Evolutionary conservation across 2,888 invertebrate species (phyloP).

Genomic region (Watsonalla binaria): DNA sequence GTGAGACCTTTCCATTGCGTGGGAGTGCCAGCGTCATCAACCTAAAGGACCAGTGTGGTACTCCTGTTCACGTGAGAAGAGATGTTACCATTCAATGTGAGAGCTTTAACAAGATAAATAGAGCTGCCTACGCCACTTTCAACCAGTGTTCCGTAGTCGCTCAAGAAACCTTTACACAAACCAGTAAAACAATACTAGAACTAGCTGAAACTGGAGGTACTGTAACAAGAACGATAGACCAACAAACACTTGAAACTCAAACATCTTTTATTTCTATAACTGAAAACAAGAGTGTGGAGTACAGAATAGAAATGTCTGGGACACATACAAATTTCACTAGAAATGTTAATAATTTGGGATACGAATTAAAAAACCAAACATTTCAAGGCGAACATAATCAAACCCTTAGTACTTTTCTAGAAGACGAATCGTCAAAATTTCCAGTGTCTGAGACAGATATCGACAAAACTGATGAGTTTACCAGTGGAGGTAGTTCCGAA

Average conservation of each 20-base stretch:
- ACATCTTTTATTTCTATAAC: conserved; percentile 59
- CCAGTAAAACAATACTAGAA: conserved; percentile 78
- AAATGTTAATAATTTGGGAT: conserved; percentile 1
- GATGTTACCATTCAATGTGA: conserved; percentile 17
- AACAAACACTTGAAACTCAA: conserved; percentile 56
- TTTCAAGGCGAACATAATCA: conserved; percentile 7
- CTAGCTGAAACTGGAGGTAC: conserved; percentile 54
- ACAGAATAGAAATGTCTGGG: conserved; percentile 39
- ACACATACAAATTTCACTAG: conserved; percentile 9
- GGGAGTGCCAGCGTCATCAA: conserved; percentile 29
- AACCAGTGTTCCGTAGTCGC: conserved; percentile 35
- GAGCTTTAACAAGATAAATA: conserved; percentile 15
- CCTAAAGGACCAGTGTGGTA: conserved; percentile 18
- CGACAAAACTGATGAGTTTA: conserved; percentile 22
- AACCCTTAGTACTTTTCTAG: conserved; percentile 22
- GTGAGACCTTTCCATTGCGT: conserved; percentile 39
- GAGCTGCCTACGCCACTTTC: conserved; percentile 24
- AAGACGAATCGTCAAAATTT: conserved; percentile 47
- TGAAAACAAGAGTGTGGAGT: conserved; percentile 50
- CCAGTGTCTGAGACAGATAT: conserved; percentile 34
- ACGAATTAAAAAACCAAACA: not conserved
- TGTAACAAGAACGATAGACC: conserved; percentile 16
- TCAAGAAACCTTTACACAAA: conserved; percentile 74
- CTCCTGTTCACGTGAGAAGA: conserved; percentile 16
- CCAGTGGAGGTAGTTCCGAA: conserved; percentile 27